Evolutionary conservation across 2,888 invertebrate species (phyloP).

Genomic region (Dryobotodes eremita): DNA sequence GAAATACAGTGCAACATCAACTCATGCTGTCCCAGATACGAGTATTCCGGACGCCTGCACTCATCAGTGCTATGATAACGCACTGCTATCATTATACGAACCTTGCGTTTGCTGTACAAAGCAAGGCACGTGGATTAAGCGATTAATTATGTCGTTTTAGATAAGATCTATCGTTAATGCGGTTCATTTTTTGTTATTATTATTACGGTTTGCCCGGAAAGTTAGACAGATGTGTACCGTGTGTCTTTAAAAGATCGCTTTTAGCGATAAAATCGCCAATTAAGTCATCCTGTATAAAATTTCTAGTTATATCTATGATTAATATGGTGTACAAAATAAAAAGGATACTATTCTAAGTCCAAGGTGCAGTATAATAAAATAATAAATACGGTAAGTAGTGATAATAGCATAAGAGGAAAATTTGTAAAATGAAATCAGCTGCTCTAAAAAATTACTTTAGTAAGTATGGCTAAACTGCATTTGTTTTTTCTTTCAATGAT

Average conservation of each 20-base stretch:
- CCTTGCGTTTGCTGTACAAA: conserved; percentile 1
- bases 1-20: background rate
- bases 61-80: conserved; percentile 27
- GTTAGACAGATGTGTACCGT: background rate
- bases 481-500: too few relatives aligned
- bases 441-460: background rate
- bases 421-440: background rate
- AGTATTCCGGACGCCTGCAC: conserved; percentile 22
- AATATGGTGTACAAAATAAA: background rate
- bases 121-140: conserved; percentile 32
- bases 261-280: too few relatives aligned
- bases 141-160: conserved; percentile 37
- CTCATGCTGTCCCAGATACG: conserved; percentile 2
- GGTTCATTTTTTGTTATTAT: conserved; percentile 1
- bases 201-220: background rate
- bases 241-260: too few relatives aligned
- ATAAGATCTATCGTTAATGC: conserved; percentile 29
- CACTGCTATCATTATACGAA: conserved; percentile 12
- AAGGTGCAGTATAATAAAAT: background rate
- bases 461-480: too few relatives aligned
- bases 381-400: too few relatives aligned
- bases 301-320: too few relatives aligned
- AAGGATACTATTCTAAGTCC: background rate
- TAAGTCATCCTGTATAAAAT: too few relatives aligned
- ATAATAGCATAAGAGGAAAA: too few relatives aligned